Evolutionary conservation across 1,140 invertebrate species (phyloP).

Genomic region (Drosophila lacteicornis): DNA sequence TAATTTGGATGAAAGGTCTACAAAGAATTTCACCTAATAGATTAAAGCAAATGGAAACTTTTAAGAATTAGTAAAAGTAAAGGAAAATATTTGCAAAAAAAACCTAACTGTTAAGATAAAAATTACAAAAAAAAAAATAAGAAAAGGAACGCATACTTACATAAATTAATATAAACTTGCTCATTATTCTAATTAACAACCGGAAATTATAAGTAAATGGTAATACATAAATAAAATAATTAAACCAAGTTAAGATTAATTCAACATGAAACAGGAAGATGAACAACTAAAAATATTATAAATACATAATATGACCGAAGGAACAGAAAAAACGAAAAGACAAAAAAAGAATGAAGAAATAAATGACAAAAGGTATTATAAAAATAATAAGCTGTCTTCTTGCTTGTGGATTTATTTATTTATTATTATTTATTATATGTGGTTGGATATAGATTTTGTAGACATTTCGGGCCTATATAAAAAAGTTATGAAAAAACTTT

Average conservation of each 20-base stretch:
- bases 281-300: constrained; percentile 66
- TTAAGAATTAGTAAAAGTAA: constrained; percentile 37
- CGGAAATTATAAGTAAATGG: constrained; percentile 65
- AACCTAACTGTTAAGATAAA: constrained; percentile 66
- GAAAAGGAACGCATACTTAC: constrained; percentile 57
- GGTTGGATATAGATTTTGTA: too few relatives aligned
- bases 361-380: constrained; percentile 71
- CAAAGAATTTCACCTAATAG: constrained; percentile 69
- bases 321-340: constrained; percentile 33
- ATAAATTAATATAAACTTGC: constrained; percentile 78
- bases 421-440: too few relatives aligned
- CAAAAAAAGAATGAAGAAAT: constrained; percentile 49
- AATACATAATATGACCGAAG: constrained; percentile 58
- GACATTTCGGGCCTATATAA: too few relatives aligned
- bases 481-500: too few relatives aligned
- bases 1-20: constrained; percentile 71
- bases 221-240: constrained; percentile 74
- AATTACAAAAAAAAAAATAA: constrained; percentile 2
- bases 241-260: constrained; percentile 66
- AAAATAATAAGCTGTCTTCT: constrained; percentile 3
- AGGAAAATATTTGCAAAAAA: constrained; percentile 37
- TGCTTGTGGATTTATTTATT: neutral
- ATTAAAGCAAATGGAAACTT: constrained; percentile 54
- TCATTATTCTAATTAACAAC: constrained; percentile 78
- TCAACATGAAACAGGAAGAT: constrained; percentile 63